Conservation (phyloP, 2,113 vertebrate species). For the Taxidea taxus region DNA sequence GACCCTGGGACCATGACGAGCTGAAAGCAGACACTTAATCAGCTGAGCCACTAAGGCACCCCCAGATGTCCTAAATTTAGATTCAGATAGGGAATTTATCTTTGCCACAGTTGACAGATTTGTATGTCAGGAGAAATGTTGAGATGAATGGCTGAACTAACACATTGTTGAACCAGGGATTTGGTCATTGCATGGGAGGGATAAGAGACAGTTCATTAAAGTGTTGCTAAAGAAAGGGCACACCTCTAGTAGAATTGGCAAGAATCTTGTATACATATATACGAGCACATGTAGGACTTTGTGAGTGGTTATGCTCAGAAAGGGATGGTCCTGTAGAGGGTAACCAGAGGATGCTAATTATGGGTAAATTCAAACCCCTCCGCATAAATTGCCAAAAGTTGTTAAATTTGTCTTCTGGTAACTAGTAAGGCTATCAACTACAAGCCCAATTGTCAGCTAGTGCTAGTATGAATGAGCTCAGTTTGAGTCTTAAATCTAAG, state of each 20-base stretch:
- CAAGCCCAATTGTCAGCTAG: background rate
- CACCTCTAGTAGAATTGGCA: background rate
- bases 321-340: background rate
- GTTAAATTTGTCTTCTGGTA: background rate
- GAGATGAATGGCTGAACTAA: background rate
- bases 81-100: background rate
- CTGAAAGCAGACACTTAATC: background rate
- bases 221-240: background rate
- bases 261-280: background rate
- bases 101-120: background rate
- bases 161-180: background rate
- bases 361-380: background rate
- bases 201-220: background rate
- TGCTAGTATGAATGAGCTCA: background rate
- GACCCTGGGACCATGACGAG: background rate
- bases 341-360: background rate
- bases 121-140: background rate
- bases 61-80: background rate
- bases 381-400: background rate
- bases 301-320: background rate
- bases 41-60: background rate
- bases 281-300: background rate
- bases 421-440: background rate
- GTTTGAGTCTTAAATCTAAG: background rate
- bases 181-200: background rate